Evolutionary conservation across 2,797 vertebrate species (phyloP), one percentile per base, ranked within the genome.

Genomic region (Aselliscus stoliczkanus): DNA sequence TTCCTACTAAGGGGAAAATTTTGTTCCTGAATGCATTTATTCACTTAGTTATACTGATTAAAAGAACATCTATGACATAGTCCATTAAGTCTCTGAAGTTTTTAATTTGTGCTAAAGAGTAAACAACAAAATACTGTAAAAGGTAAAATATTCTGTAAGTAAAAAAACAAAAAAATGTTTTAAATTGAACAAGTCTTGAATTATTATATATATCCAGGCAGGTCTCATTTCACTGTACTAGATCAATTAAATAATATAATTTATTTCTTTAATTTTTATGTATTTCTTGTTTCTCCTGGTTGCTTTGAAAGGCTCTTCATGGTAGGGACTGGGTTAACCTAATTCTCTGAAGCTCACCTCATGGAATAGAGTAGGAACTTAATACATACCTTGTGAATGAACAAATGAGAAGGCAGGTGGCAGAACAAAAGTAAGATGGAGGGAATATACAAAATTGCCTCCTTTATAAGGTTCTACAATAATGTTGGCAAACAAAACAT

Each of bases 221-320:
- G 23, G 29, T 44, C 37, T 73, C n/a, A 73, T 81, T 90, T 62
- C 12, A 85, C 9, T 69, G 9, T 44, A 58, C 3, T 56, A 72
- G 15, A 34, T 94, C 8, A 79, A 77, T 42, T 25, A 73, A 20
- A 67, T 7, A 77, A 81, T 79, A 29, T 39, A 88, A 82, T 62
- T 92, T 86, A 93, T 89, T 94, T 75, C 17, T 76, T 44, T 82
- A 64, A 94, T 83, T 62, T 93, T 64, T 70, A 92, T 50, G 37
- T 82, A 27, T 60, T 88, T 65, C 29, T 29, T 95, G 1, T 72
- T 81, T 88, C 54, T 82, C 47, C 29, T 34, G 3, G 23, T 84
- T 85, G 23, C 52, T 54, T 50, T 20, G 18, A 90, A 81, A 88
- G 27, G 15, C 86, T 86, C 52, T 4, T 80, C 27, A 31, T 10